Percentiles rank a stretch among this genome's conserved stretches.
phyloP scores from a whole-genome alignment of 2,888 invertebrate species.

The Lacanobia oleracea region DNA sequence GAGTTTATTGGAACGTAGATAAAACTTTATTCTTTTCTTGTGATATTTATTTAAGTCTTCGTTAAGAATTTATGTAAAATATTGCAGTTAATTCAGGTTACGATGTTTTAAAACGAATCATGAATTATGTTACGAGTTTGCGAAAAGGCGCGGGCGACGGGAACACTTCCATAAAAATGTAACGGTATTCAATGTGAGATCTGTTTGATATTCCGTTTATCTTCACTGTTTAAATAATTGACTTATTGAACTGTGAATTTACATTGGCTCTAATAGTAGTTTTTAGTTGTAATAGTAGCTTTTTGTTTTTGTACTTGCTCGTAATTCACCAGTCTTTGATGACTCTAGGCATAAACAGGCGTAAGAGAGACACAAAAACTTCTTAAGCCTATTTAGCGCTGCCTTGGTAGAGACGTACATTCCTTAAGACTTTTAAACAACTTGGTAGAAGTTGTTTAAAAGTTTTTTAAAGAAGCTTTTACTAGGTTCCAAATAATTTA shows the following conservation, averaged over 20 bases:
- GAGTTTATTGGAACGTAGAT: constrained; percentile 50
- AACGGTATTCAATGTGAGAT: constrained; percentile 55
- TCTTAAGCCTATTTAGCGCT: background rate
- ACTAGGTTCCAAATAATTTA: constrained; percentile 7
- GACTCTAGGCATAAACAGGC: constrained; percentile 43
- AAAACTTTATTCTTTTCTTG: constrained; percentile 40
- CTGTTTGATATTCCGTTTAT: constrained; percentile 43
- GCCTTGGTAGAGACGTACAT: no score
- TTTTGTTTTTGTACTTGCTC: constrained; percentile 21
- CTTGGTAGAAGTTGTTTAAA: constrained; percentile 1
- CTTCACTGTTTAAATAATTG: constrained; percentile 40
- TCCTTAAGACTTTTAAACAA: background rate
- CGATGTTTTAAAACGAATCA: constrained; percentile 52
- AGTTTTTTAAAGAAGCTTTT: background rate
- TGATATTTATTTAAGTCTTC: constrained; percentile 43
- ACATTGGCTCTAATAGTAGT: constrained; percentile 40
- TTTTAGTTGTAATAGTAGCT: constrained; percentile 38
- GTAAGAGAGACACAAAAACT: background rate
- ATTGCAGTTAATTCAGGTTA: constrained; percentile 55
- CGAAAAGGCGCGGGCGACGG: constrained; percentile 29
- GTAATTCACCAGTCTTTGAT: constrained; percentile 41
- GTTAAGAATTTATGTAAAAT: constrained; percentile 39
- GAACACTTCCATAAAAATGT: constrained; percentile 59
- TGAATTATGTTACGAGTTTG: constrained; percentile 57
- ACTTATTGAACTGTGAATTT: constrained; percentile 49